Percentiles rank a stretch among this genome's conserved stretches.
These are phyloP conservation scores for Gymnocheta viridis DNA, from an alignment of 2,888 invertebrate genomes.

Conservation along the genomic window DNA sequence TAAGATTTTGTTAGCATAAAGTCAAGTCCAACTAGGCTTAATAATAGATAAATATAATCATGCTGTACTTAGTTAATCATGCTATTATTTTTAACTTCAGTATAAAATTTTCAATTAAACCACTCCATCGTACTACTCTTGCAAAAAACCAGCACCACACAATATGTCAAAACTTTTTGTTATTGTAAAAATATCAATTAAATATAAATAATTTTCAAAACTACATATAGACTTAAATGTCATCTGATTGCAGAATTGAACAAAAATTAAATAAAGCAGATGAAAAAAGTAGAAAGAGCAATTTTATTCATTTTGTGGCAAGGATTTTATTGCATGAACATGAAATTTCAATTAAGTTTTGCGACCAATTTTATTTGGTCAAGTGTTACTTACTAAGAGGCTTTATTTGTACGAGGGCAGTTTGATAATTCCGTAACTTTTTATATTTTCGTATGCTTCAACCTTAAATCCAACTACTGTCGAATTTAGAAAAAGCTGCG, in stretches of 20 bases:
- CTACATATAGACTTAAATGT: constrained; percentile 12
- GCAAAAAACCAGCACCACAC: background rate
- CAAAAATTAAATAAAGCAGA: background rate
- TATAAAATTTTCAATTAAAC: background rate
- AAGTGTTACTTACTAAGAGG: constrained; percentile 23
- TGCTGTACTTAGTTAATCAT: no score
- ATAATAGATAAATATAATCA: no score
- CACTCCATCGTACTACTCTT: background rate
- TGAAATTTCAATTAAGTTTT: constrained; percentile 79
- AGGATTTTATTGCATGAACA: constrained; percentile 76
- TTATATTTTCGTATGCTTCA: no score
- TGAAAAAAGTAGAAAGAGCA: background rate
- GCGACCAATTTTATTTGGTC: constrained; percentile 65
- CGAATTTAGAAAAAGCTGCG: no score
- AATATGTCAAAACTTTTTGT: background rate
- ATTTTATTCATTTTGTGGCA: constrained; percentile 54
- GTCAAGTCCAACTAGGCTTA: no score
- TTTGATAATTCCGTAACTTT: no score
- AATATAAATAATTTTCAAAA: constrained; percentile 54
- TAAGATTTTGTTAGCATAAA: no score
- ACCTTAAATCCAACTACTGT: no score
- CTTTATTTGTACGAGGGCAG: background rate
- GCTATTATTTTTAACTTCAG: no score
- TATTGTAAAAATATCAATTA: constrained; percentile 38
- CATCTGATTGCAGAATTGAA: background rate